phyloP scores from a whole-genome alignment of 2,888 invertebrate genomes.

The Laspeyria flexula region DNA sequence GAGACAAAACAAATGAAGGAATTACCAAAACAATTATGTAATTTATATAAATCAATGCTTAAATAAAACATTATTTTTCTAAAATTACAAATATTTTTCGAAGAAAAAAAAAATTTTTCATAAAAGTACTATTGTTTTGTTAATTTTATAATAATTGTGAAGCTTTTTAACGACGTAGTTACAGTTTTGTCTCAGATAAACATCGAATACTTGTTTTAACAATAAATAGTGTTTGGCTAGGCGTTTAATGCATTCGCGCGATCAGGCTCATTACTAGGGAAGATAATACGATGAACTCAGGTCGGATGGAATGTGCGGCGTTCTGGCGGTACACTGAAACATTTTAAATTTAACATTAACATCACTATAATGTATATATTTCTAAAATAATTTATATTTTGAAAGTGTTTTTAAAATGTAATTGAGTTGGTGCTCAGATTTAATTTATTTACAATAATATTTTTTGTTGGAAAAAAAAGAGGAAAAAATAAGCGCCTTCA shows the following conservation, averaged over 20 bases:
- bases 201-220: slow-evolving; percentile 60
- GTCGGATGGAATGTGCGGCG: slow-evolving; percentile 54
- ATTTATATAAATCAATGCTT: too few relatives aligned
- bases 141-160: slow-evolving; percentile 14
- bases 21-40: slow-evolving; percentile 10
- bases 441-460: too few relatives aligned
- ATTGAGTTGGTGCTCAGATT: too few relatives aligned
- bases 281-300: slow-evolving; percentile 54
- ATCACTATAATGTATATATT: too few relatives aligned
- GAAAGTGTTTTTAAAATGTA: too few relatives aligned
- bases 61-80: too few relatives aligned
- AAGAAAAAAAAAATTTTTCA: too few relatives aligned
- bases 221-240: slow-evolving; percentile 73
- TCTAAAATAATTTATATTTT: too few relatives aligned
- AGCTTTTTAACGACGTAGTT: slow-evolving; percentile 26
- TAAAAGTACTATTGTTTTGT: not conserved
- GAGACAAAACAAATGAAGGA: slow-evolving; percentile 44
- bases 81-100: too few relatives aligned
- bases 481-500: too few relatives aligned
- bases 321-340: slow-evolving; percentile 65
- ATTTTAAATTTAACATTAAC: too few relatives aligned
- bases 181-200: slow-evolving; percentile 47
- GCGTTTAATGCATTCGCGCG: slow-evolving; percentile 73
- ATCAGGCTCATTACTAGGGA: slow-evolving; percentile 73
- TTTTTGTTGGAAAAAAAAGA: too few relatives aligned